Base-by-base conservation (phyloP, 2,797 vertebrate genomes). In the Protosalanx chinensis region DNA sequence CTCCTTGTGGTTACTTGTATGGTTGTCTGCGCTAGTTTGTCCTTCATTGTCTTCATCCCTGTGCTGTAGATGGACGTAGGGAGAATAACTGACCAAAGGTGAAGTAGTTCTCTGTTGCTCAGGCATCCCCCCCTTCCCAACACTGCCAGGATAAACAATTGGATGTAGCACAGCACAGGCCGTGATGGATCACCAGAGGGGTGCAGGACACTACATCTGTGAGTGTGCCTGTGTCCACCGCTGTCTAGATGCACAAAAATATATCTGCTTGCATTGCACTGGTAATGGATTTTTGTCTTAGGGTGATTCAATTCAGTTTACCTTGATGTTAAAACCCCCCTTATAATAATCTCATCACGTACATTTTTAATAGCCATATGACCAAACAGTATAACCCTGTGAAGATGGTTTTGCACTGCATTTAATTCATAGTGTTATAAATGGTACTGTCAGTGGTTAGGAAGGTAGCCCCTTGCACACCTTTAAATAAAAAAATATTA, bases 121-220 rank as follows among this genome's bases (percentile, higher is more conserved):
- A 76, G 82, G 79, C 78, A 85, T 91, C 88, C 86, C 81, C 85
- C 77, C 86, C 66, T 76, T 81, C 79, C 74, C 79, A 71, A 57
- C 77, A 81, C 72, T 83, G 80, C 82, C 83, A 85, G 86, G 76
- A 88, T 85, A 90, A 92, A 88, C 85, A 84, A 88, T 84, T 88
- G 86, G 73, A 90, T 89, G 83, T 80, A 86, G 84, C 82, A 84
- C 68, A 79, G 76, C 73, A 74, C 71, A 69, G 71, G 77, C 76
- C 68, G 71, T 91, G 90, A 92, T 92, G 83, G 85, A 93, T 91
- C 73, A 83, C 84, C 71, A 72, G 71, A 59, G 81, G 77, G 81
- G 84, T 73, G 73, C 72, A 66, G 79, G 30, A 73, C 81, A 84
- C 75, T 87, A 74, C 81, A 86, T 88, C 76, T 85, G 81, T 82